phyloP scores from a whole-genome alignment of 1,140 invertebrate species.

The Diplogasteroides magnus region DNA sequence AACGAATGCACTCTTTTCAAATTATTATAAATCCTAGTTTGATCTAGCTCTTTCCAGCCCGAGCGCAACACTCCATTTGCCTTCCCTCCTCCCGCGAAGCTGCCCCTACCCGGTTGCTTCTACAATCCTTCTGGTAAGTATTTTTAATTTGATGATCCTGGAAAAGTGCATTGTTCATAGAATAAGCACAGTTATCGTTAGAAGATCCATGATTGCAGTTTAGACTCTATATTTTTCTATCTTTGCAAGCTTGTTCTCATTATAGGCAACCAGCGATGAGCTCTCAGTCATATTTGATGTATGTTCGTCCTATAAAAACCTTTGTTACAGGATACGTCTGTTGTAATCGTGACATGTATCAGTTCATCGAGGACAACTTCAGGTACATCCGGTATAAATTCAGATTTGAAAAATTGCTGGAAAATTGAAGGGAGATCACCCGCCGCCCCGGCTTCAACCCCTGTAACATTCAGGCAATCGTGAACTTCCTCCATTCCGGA shows the following conservation, averaged over 20 bases:
- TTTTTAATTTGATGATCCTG: background rate
- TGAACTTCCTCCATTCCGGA: background rate
- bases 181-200: too few relatives aligned
- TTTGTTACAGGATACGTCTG: background rate
- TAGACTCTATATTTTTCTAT: too few relatives aligned
- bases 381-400: background rate
- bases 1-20: too few relatives aligned
- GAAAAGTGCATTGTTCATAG: too few relatives aligned
- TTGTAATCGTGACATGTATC: background rate
- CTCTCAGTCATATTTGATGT: too few relatives aligned
- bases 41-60: too few relatives aligned
- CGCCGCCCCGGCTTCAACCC: background rate
- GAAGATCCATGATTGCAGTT: too few relatives aligned
- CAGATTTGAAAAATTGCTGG: too few relatives aligned
- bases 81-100: background rate
- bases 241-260: too few relatives aligned
- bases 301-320: too few relatives aligned
- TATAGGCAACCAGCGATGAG: too few relatives aligned
- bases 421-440: background rate
- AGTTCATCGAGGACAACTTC: background rate
- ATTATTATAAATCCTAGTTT: too few relatives aligned
- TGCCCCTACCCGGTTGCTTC: background rate
- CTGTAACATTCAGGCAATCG: background rate
- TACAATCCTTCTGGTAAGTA: background rate
- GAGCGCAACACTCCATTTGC: background rate